A percentile compares a stretch with the other conserved stretches of the same genome.
Evolutionary conservation across 30 jellyfish, hydroid and myxozoan species (phyloP).

Genomic region (Chrysaora quinquecirrha): DNA sequence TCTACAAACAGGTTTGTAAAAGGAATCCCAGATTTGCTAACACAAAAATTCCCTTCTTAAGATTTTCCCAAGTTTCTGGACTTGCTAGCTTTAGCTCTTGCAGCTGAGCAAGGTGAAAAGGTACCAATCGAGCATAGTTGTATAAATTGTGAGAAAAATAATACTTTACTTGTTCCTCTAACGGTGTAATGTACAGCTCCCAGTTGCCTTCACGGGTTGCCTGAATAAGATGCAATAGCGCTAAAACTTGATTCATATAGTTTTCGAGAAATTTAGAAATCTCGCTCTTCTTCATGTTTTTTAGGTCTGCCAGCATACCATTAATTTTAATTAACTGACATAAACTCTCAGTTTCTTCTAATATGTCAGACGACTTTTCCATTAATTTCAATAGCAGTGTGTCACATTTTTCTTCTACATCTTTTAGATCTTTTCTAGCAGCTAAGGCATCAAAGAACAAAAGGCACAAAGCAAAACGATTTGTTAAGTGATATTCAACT

Average conservation of each 20-base stretch:
- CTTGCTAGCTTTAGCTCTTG: neutral
- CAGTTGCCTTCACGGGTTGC: neutral
- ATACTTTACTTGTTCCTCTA: neutral
- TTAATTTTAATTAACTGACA: no score
- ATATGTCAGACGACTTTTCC: no score
- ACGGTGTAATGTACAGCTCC: neutral
- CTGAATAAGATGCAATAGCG: neutral
- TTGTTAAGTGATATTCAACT: no score
- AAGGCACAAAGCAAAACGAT: no score
- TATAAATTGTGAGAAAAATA: neutral
- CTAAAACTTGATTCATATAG: neutral
- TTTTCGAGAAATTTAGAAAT: neutral
- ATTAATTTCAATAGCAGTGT: no score
- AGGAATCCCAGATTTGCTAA: neutral
- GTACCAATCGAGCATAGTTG: neutral
- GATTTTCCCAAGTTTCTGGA: neutral
- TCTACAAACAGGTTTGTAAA: neutral
- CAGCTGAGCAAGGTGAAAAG: neutral
- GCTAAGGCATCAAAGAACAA: no score
- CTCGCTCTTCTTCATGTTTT: no score
- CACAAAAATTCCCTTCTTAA: neutral
- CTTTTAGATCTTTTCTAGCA: no score
- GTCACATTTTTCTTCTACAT: no score
- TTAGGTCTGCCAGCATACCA: no score
- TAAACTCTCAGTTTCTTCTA: no score